Percentiles rank a stretch among this genome's conserved stretches.
These are phyloP conservation scores for Tetranychus piercei DNA, from an alignment of 2,888 invertebrate species.

Conservation along the genomic window DNA sequence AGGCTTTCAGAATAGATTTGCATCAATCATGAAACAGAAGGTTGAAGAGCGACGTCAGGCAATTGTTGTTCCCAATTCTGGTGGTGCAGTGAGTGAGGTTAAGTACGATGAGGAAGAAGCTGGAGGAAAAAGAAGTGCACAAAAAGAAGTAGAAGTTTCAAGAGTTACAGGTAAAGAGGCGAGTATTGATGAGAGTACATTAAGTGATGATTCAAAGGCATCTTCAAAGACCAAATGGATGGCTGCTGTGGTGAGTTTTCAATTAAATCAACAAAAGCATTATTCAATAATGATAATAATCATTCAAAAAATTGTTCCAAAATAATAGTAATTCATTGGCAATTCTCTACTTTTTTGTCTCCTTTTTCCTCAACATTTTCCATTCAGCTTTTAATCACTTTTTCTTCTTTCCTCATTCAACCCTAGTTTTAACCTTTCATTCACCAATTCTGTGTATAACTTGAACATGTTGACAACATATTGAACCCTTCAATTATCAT, in stretches of 20 bases:
- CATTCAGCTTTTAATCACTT: too few species aligned
- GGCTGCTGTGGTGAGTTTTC: slow-evolving; percentile 24
- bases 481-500: neutral
- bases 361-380: too few species aligned
- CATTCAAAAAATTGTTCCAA: neutral
- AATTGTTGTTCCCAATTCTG: neutral
- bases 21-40: slow-evolving; percentile 19
- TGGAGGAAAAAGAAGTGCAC: neutral
- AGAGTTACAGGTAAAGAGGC: neutral
- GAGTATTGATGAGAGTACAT: slow-evolving; percentile 6
- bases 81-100: neutral
- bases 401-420: too few species aligned
- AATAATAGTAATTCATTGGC: too few species aligned
- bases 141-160: slow-evolving; percentile 8
- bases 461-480: too few species aligned
- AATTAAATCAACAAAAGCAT: neutral
- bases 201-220: neutral
- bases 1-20: slow-evolving; percentile 19
- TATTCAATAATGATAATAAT: neutral
- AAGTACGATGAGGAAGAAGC: neutral
- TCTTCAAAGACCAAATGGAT: slow-evolving; percentile 26
- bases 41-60: slow-evolving; percentile 18
- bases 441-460: too few species aligned
- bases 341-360: too few species aligned
- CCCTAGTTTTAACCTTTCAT: too few species aligned